Conservation (phyloP, 1,140 invertebrate species). For the Aphis craccivora region DNA sequence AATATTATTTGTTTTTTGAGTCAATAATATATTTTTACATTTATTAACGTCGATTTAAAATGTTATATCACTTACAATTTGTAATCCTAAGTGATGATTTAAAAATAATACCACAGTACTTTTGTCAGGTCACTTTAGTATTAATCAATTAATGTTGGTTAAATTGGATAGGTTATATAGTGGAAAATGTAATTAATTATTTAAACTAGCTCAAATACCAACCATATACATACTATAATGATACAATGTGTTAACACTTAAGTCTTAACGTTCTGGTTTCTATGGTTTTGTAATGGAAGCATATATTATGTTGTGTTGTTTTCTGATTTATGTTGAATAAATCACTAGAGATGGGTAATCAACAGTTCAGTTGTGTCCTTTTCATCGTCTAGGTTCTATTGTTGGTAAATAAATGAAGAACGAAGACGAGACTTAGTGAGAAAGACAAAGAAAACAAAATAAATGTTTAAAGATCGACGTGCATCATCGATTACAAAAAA, state of each 20-base stretch:
- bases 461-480: background rate
- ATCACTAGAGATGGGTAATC: background rate
- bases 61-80: background rate
- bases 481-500: background rate
- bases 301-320: background rate
- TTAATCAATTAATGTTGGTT: constrained; percentile 3
- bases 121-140: background rate
- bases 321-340: constrained; percentile 3
- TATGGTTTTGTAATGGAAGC: background rate
- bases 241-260: background rate
- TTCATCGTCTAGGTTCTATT: background rate
- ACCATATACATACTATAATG: background rate
- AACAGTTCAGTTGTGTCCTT: background rate
- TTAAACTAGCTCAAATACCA: background rate
- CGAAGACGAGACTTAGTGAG: background rate
- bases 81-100: background rate
- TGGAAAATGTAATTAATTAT: background rate
- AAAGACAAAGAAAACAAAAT: background rate
- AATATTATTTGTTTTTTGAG: background rate
- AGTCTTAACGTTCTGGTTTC: constrained; percentile 6
- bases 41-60: too few species aligned
- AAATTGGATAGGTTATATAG: background rate
- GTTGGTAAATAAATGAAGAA: background rate
- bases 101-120: background rate
- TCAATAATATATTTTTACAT: background rate